These are phyloP conservation scores for Smittia aterrima DNA, from an alignment of 2,888 invertebrate species.

Conservation along the genomic window DNA sequence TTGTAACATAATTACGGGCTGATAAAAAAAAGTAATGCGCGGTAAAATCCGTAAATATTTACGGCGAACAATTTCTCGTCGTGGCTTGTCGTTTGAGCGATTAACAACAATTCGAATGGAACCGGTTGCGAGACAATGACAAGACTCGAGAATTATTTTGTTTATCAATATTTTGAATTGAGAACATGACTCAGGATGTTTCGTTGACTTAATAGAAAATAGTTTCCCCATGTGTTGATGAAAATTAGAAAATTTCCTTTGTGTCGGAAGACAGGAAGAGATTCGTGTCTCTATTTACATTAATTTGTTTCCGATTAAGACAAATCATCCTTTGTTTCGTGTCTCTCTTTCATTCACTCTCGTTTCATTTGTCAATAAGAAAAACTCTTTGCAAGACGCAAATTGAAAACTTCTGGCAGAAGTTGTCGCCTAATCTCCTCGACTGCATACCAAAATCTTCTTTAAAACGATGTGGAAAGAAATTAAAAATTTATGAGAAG, in stretches of 20 bases:
- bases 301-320: slow-evolving; percentile 17
- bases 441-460: slow-evolving; percentile 6
- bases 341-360: too few species aligned
- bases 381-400: background rate
- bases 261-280: background rate
- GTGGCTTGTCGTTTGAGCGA: background rate
- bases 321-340: background rate
- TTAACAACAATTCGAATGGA: background rate
- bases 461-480: slow-evolving; percentile 6
- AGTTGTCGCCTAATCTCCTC: background rate
- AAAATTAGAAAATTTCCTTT: background rate
- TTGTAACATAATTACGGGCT: slow-evolving; percentile 24
- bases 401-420: background rate
- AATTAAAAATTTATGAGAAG: slow-evolving; percentile 33
- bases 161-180: slow-evolving; percentile 15
- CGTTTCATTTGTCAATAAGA: background rate
- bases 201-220: slow-evolving; percentile 7
- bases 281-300: background rate
- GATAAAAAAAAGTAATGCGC: slow-evolving; percentile 25
- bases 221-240: background rate
- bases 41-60: slow-evolving; percentile 39
- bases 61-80: background rate
- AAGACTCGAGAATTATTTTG: background rate
- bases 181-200: background rate
- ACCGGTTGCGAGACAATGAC: slow-evolving; percentile 1